A percentile compares a stretch with the other conserved stretches of the same genome.
Conservation (phyloP, 2,113 vertebrate species). For the Madoqua kirkii region DNA sequence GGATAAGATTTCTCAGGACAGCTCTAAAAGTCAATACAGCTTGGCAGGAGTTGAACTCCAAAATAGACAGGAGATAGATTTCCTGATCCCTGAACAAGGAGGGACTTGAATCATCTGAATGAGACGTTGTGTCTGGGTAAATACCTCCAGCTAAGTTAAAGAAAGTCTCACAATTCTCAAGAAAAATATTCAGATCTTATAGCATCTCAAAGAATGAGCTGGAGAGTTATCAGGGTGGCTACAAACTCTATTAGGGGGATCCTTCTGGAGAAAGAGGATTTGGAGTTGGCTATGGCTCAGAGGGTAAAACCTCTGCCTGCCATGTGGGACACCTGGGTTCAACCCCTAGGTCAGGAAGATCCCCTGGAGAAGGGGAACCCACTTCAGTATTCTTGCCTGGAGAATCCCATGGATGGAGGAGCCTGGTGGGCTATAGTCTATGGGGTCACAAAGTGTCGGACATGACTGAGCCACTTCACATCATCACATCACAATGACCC, state of each 20-base stretch:
- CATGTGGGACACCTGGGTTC: too few species aligned
- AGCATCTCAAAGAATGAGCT: neutral
- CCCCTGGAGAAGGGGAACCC: too few species aligned
- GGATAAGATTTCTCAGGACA: neutral
- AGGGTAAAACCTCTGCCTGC: too few species aligned
- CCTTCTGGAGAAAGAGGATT: neutral
- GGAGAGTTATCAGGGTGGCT: neutral
- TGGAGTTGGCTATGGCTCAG: neutral
- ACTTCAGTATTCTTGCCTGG: too few species aligned
- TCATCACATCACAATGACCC: neutral
- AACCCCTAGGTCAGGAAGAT: too few species aligned
- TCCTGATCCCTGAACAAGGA: neutral
- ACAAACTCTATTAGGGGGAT: neutral
- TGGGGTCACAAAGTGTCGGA: too few species aligned
- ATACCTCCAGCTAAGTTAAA: neutral
- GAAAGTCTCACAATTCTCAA: neutral
- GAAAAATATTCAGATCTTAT: neutral
- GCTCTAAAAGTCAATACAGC: neutral
- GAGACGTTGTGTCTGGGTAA: neutral
- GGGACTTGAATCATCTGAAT: neutral
- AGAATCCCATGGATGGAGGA: too few species aligned
- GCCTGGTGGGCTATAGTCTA: too few species aligned
- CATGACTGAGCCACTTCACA: too few species aligned
- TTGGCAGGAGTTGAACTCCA: neutral
- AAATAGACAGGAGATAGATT: neutral